Base-by-base conservation (phyloP, 2,888 invertebrate genomes). In the Syrphus vitripennis region DNA sequence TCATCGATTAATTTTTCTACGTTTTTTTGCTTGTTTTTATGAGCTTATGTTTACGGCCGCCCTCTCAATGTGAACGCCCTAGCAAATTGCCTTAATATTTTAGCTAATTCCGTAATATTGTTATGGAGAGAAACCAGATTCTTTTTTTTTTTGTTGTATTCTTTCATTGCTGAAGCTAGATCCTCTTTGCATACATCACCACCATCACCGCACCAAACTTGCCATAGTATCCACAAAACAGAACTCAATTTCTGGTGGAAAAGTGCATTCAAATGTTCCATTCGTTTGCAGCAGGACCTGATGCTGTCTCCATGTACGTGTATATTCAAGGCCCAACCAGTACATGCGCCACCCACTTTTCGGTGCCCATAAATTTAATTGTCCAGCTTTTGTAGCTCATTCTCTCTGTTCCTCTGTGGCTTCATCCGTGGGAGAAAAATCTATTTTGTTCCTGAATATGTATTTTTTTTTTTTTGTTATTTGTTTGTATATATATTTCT, bases 311-410 rank as follows among this genome's bases (percentile, higher is more conserved):
- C n/a, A n/a, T 48, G 31, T 34, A 59, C 76, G 72, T n/a, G 71
- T 76, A 26, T 57, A 67, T 37, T 50, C 75, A 65, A 40, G 50
- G 45, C 12, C 31, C 55, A 29, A 24, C 9, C 45, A 57, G 31
- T 48, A 26, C 63, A 65, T 40, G n/a, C n/a, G n/a, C 67, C 72
- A 71, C 77, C 76, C 77, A 74, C 72, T 77, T 77, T 72, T 82
- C 72, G 63, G 19, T 72, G 86, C 48, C 82, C 82, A 86, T 86
- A 86, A 86, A 86, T 86, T 86, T 82, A 86, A 86, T 86, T 86
- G 86, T 86, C 86, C 86, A 82, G 86, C 86, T 86, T 82, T 86
- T 86, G 72, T 86, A 86, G 82, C 86, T 81, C 86, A 82, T 82
- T 86, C 86, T 86, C 86, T 78, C 69, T 74, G 72, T 42, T 72